Evolutionary conservation across 1,140 invertebrate genomes (phyloP).

Genomic region (Vollenhovia emeryi): DNA sequence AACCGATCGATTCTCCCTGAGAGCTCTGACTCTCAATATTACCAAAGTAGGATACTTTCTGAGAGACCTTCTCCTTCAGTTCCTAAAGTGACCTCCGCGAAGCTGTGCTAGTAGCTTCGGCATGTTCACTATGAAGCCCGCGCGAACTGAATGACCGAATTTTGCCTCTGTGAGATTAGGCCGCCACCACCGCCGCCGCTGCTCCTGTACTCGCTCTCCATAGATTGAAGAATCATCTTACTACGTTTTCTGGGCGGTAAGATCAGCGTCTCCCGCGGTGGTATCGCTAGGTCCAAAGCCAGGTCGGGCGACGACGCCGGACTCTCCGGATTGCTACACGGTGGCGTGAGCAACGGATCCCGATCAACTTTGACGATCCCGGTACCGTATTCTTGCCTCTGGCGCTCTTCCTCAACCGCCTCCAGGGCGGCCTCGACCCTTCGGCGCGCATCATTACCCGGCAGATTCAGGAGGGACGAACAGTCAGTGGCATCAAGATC

Average conservation of each 20-base stretch:
- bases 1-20: background rate
- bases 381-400: constrained; percentile 57
- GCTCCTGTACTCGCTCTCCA: constrained; percentile 85
- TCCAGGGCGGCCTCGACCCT: constrained; percentile 90
- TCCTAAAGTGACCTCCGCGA: background rate
- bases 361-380: constrained; percentile 68
- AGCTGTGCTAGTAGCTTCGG: background rate
- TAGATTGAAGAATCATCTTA: constrained; percentile 91
- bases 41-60: background rate
- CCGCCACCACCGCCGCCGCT: constrained; percentile 72
- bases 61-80: background rate
- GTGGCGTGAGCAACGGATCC: constrained; percentile 87
- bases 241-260: constrained; percentile 91
- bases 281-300: constrained; percentile 85
- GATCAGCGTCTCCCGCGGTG: constrained; percentile 88
- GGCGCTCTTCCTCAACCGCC: constrained; percentile 84
- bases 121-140: constrained; percentile 87
- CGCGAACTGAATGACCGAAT: constrained; percentile 93
- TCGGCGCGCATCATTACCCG: constrained; percentile 88
- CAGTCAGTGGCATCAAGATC: constrained; percentile 72
- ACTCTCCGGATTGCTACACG: constrained; percentile 87
- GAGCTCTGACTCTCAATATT: background rate
- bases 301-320: constrained; percentile 87
- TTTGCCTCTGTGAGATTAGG: constrained; percentile 87
- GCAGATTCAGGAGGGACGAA: constrained; percentile 78